Evolutionary conservation across 2,113 vertebrate genomes (phyloP).

Genomic region (Bujurquina vittata): DNA sequence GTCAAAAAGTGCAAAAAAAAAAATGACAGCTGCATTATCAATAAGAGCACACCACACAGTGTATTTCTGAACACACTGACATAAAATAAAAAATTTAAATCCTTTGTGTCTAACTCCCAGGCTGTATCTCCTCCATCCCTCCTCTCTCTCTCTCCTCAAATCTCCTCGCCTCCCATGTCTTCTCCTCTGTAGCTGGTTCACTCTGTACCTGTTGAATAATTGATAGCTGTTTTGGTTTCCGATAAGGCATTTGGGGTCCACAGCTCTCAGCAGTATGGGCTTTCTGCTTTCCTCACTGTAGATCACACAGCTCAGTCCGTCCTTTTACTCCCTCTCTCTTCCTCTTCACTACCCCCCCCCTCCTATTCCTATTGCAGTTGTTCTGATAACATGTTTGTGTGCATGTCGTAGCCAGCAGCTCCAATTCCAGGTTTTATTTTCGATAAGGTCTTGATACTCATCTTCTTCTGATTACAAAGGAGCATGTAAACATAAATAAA

Average conservation of each 20-base stretch:
- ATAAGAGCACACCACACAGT: not conserved
- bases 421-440: constrained; percentile 13
- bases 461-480: constrained; percentile 51
- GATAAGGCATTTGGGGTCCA: constrained; percentile 69
- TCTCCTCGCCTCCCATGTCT: constrained; percentile 63
- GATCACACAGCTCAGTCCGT: constrained; percentile 48
- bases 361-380: constrained; percentile 26
- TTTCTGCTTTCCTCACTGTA: constrained; percentile 51
- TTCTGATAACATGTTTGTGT: constrained; percentile 16
- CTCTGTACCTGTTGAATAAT: constrained; percentile 78
- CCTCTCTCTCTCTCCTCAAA: constrained; percentile 24
- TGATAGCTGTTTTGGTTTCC: constrained; percentile 76
- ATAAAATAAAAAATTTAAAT: constrained; percentile 18
- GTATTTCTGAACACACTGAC: constrained; percentile 18
- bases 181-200: constrained; percentile 64
- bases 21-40: constrained; percentile 4
- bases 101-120: constrained; percentile 34
- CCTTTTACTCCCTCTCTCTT: constrained; percentile 18
- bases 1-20: not conserved
- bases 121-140: constrained; percentile 35
- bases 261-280: constrained; percentile 60
- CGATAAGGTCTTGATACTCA: constrained; percentile 37
- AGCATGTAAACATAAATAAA: constrained; percentile 40
- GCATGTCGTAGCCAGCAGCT: not conserved
- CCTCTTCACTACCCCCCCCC: not conserved